Evolutionary conservation across 2,797 vertebrate genomes (phyloP).

Genomic region (Oophaga sylvatica): DNA sequence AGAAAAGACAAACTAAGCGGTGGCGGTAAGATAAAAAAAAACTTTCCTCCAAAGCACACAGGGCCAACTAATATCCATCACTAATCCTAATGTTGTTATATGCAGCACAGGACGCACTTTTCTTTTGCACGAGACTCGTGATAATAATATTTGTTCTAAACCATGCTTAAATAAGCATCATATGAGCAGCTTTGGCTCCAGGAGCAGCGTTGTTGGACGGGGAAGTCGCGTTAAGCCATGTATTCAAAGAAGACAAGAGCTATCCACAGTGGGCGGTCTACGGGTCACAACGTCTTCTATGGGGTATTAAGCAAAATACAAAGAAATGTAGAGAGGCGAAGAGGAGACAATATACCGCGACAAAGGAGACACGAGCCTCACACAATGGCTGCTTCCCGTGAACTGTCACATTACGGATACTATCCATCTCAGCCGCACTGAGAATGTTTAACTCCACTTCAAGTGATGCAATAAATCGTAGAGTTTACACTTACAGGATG

Average conservation of each 20-base stretch:
- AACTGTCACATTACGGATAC: slow-evolving; percentile 49
- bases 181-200: not conserved
- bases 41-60: not conserved
- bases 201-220: not conserved
- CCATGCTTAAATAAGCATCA: not conserved
- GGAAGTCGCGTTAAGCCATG: not conserved
- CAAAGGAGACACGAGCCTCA: slow-evolving; percentile 45
- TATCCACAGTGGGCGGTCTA: not conserved
- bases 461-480: slow-evolving; percentile 34
- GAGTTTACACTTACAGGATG: not conserved
- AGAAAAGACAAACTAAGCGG: not conserved
- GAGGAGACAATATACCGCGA: not conserved
- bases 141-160: not conserved
- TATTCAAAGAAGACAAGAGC: slow-evolving; percentile 12
- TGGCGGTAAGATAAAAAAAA: not conserved
- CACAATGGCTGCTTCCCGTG: slow-evolving; percentile 33
- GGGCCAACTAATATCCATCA: not conserved
- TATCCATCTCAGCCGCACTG: slow-evolving; percentile 42
- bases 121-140: not conserved
- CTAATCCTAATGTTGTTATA: not conserved
- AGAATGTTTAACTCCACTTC: slow-evolving; percentile 55
- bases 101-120: not conserved
- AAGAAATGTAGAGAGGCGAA: slow-evolving; percentile 7
- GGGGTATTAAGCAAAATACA: slow-evolving; percentile 37
- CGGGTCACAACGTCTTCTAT: slow-evolving; percentile 18